Evolutionary conservation across 2,888 invertebrate genomes (phyloP), one percentile per base, ranked within the genome.

Genomic region (Hypena proboscidalis): DNA sequence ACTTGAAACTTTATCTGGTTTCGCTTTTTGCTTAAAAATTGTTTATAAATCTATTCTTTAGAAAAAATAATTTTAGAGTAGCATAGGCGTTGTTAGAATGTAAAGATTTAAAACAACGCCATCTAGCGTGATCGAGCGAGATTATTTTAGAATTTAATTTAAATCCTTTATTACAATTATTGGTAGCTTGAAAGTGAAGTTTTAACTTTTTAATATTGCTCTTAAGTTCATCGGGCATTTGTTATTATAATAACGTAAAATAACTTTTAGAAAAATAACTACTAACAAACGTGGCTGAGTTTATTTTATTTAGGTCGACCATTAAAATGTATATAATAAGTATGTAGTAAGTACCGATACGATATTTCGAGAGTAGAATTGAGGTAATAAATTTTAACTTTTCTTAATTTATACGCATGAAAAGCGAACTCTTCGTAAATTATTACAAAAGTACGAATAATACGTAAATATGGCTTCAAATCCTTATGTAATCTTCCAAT

Each of bases 201-300:
- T 27, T 37, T 8, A n/a, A n/a, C n/a, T 4, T 11, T 41, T 27
- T 7, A 13, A 34, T 23, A 14, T 23, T 41, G 49, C 49, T 60
- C 47, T 17, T 37, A 10, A 21, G 19, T 51, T 32, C 29, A 47
- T 48, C 26, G 62, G 64, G 60, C 58, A 63, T 63, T 43, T 32
- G 15, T 38, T 41, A 25, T 42, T 40, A 29, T 20, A 7, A 25
- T 44, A 52, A 44, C 5, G 21, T 35, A 58, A 56, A 42, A 8
- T 23, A 40, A 27, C 14, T 30, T 25, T 4, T 43, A 42, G 14
- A 39, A 31, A 35, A 47, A 37, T 26, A 20, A 30, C 23, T 30
- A 30, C 15, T 47, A 35, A 41, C 33, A 34, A 38, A 37, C 5
- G 21, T 25, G 25, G 40, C 45, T 45, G 45, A 36, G 19, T 15